These are phyloP conservation scores for Sinocyclocheilus anshuiensis DNA, from an alignment of 2,113 vertebrate species.

Conservation along the genomic window DNA sequence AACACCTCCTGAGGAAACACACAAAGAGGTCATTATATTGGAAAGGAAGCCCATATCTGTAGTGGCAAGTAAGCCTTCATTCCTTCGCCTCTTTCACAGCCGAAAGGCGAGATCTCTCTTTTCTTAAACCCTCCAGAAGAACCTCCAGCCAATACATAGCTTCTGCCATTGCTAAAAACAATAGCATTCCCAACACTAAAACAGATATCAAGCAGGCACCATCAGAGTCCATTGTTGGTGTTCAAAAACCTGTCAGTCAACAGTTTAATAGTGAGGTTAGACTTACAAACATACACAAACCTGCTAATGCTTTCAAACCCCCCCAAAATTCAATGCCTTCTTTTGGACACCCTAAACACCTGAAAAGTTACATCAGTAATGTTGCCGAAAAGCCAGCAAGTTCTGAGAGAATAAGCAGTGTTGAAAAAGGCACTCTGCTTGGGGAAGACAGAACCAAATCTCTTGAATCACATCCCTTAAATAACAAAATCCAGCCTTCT, in stretches of 20 bases:
- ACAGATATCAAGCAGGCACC: constrained; percentile 38
- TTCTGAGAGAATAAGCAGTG: constrained; percentile 36
- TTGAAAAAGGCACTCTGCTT: constrained; percentile 33
- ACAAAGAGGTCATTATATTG: constrained; percentile 47
- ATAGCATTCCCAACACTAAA: constrained; percentile 56
- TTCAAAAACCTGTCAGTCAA: constrained; percentile 37
- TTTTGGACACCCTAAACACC: constrained; percentile 52
- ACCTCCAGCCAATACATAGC: constrained; percentile 94
- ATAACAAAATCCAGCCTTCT: constrained; percentile 49
- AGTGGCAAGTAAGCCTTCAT: constrained; percentile 57
- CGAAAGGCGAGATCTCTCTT: constrained; percentile 72
- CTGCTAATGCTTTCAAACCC: constrained; percentile 55
- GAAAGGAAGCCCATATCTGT: constrained; percentile 47
- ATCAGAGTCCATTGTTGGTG: constrained; percentile 46
- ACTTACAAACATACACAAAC: constrained; percentile 31
- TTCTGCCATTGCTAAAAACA: constrained; percentile 83
- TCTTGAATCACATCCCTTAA: constrained; percentile 51
- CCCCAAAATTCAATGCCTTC: constrained; percentile 46
- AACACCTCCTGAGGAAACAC: constrained; percentile 25
- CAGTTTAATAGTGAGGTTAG: constrained; percentile 58
- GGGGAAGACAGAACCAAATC: constrained; percentile 50
- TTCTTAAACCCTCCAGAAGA: constrained; percentile 83
- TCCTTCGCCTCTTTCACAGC: constrained; percentile 54
- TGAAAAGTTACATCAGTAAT: constrained; percentile 59
- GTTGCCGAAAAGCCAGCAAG: constrained; percentile 52